Evolutionary conservation across 2,113 vertebrate genomes (phyloP).

Genomic region (Anolis sagrei): DNA sequence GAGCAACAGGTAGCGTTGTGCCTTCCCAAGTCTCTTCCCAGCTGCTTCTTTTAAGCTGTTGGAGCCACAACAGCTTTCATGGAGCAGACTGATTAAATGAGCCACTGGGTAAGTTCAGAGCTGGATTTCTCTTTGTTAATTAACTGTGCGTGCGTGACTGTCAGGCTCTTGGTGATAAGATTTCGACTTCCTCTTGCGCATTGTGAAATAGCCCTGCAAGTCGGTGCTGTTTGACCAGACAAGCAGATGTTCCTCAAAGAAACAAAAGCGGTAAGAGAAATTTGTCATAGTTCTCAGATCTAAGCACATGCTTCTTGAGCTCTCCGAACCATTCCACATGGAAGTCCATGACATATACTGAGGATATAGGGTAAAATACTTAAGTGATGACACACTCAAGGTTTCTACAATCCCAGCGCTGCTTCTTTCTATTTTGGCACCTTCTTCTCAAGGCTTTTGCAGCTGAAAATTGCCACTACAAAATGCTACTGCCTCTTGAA

Average conservation of each 20-base stretch:
- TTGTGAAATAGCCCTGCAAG: constrained; percentile 51
- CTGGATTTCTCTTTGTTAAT: constrained; percentile 64
- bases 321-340: background rate
- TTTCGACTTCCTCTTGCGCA: constrained; percentile 60
- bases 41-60: background rate
- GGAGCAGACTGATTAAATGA: constrained; percentile 49
- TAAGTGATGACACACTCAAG: background rate
- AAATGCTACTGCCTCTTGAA: background rate
- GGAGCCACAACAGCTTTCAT: constrained; percentile 37
- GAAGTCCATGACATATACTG: background rate
- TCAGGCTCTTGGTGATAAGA: constrained; percentile 63
- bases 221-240: constrained; percentile 66
- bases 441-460: background rate
- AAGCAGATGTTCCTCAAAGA: constrained; percentile 62
- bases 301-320: background rate
- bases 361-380: no score
- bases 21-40: background rate
- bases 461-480: background rate
- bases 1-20: background rate
- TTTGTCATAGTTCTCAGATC: constrained; percentile 9
- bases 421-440: background rate
- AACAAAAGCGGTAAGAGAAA: constrained; percentile 66
- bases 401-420: background rate
- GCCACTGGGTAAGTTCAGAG: constrained; percentile 60
- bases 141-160: constrained; percentile 60